Evolutionary conservation across 1,140 invertebrate genomes (phyloP), one percentile per base, ranked within the genome.

Genomic region (Mylabris phalerata): DNA sequence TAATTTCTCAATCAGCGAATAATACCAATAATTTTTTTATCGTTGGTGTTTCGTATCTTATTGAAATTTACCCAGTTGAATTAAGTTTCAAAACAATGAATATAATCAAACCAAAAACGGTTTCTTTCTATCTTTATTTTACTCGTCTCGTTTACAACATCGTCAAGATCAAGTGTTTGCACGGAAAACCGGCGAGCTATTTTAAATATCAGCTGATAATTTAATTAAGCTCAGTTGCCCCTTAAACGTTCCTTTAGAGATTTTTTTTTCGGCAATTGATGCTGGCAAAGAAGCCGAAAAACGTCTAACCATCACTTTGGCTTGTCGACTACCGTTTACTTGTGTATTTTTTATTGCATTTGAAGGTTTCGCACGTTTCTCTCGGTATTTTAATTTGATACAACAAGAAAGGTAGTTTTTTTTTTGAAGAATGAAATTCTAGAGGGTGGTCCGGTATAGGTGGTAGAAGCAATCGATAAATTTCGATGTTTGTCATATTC

Each of bases 161-260:
- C 42, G 61, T 50, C 40, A 58, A 63, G 63, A 68, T 69, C 66
- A 64, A 68, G 64, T 68, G 62, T 70, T 70, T 70, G 63, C 67
- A 65, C 32, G 59, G 62, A 59, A 59, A 58, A 65, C 61, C 63
- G 55, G 60, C 49, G 61, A 65, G 61, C 66, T 62, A 67, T 66
- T 70, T 70, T 68, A 68, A 70, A 70, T 70, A 70, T 70, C 68
- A 67, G 67, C 67, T 68, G 68, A 70, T 70, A 68, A 71, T 71
- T 71, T 71, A 71, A 71, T 71, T 71, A 71, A 69, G 69, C 61
- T 32, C 32, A 32, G 65, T 61, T 63, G 58, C 67, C 68, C 62
- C 50, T 66, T 63, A 64, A 65, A 66, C 64, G 65, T 60, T 63
- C 59, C 60, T 67, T 64, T 65, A 62, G 60, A 32, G 32, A 32